These are phyloP conservation scores for Spicauda simplicius DNA, from an alignment of 2,888 invertebrate species.

Conservation along the genomic window DNA sequence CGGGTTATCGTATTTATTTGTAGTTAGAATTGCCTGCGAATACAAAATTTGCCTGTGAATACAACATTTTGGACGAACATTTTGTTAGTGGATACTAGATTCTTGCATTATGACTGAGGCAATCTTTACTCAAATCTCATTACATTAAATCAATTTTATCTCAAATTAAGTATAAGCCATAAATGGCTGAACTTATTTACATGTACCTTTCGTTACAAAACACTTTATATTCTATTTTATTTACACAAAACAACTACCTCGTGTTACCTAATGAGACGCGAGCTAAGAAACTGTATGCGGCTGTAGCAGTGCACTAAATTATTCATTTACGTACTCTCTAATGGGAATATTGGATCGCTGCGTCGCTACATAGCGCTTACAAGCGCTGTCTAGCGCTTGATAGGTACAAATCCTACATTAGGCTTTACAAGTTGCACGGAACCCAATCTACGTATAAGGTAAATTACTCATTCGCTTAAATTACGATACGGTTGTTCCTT, in stretches of 20 bases:
- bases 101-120: no score
- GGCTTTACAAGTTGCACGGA: slow-evolving; percentile 31
- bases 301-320: slow-evolving; percentile 41
- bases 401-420: slow-evolving; percentile 38
- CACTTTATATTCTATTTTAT: slow-evolving; percentile 44
- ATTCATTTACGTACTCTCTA: slow-evolving; percentile 50
- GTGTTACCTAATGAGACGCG: slow-evolving; percentile 36
- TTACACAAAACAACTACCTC: slow-evolving; percentile 35
- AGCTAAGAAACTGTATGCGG: slow-evolving; percentile 25
- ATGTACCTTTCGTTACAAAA: slow-evolving; percentile 33
- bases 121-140: no score
- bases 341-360: slow-evolving; percentile 63
- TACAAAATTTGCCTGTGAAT: no score
- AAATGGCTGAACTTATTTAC: slow-evolving; percentile 15
- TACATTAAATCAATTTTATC: no score
- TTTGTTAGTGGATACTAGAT: no score
- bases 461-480: slow-evolving; percentile 44
- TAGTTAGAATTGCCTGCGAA: no score
- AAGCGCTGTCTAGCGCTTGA: slow-evolving; percentile 39
- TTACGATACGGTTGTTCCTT: slow-evolving; percentile 41
- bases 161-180: no score
- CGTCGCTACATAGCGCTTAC: slow-evolving; percentile 36
- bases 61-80: no score
- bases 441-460: slow-evolving; percentile 41
- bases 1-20: background rate